phyloP scores from a whole-genome alignment of 2,888 invertebrate genomes.

The Atrina japonica region DNA sequence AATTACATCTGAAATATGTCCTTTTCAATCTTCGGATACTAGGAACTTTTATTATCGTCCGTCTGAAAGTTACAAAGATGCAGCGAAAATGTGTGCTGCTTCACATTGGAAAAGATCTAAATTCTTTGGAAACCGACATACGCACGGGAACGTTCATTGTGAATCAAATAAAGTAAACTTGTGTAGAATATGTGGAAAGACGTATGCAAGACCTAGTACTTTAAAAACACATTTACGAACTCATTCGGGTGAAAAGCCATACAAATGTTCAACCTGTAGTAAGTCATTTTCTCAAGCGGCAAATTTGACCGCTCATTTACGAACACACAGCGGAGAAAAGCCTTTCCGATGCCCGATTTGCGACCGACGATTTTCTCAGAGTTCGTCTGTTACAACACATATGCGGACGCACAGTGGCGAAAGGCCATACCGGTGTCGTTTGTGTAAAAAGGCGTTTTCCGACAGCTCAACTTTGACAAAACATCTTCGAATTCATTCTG shows the following conservation, averaged over 20 bases:
- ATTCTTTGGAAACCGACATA: constrained; percentile 60
- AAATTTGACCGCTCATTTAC: constrained; percentile 97
- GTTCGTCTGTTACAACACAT: constrained; percentile 97
- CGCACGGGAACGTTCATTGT: constrained; percentile 45
- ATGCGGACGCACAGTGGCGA: constrained; percentile 99
- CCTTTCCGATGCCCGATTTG: constrained; percentile 99
- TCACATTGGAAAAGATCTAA: constrained; percentile 63
- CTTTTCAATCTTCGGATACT: constrained; percentile 52
- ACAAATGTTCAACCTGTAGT: constrained; percentile 86
- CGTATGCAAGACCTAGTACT: constrained; percentile 96
- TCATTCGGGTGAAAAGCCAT: constrained; percentile 97
- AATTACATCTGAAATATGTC: constrained; percentile 65
- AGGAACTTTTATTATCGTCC: constrained; percentile 67
- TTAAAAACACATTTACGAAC: constrained; percentile 98
- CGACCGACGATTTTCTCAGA: constrained; percentile 97
- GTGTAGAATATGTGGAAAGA: constrained; percentile 97
- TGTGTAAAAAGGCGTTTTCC: constrained; percentile 99
- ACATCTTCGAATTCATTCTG: constrained; percentile 92
- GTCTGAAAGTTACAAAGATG: constrained; percentile 67
- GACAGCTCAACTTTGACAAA: constrained; percentile 99
- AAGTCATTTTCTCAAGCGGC: constrained; percentile 99
- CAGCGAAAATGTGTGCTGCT: constrained; percentile 55
- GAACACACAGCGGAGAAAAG: constrained; percentile 98
- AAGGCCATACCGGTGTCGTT: constrained; percentile 95
- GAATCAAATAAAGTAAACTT: constrained; percentile 84